A percentile compares a stretch with the other conserved stretches of the same genome.
phyloP scores from a whole-genome alignment of 2,888 invertebrate genomes.

The Trilocha varians region DNA sequence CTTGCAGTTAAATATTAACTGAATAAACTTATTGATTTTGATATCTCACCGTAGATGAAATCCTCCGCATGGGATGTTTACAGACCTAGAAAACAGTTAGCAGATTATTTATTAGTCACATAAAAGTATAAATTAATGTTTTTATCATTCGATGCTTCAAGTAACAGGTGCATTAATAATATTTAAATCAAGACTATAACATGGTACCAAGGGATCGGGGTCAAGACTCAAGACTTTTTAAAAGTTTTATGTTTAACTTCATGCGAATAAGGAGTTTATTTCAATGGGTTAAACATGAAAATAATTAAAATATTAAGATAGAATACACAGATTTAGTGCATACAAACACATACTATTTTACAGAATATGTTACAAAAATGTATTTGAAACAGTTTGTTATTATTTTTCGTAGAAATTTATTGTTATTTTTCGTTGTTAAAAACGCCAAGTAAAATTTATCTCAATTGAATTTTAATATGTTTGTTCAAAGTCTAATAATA shows the following conservation, averaged over 20 bases:
- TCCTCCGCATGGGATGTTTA: slow-evolving; percentile 42
- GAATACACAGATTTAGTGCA: no score
- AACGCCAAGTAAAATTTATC: no score
- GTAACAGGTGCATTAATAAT: not conserved
- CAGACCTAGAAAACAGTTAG: slow-evolving; percentile 58
- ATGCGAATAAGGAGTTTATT: not conserved
- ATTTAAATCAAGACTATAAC: not conserved
- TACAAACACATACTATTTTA: no score
- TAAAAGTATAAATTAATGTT: not conserved
- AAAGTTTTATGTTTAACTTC: not conserved
- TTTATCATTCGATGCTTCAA: no score
- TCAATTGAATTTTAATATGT: no score
- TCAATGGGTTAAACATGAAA: not conserved
- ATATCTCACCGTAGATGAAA: slow-evolving; percentile 25
- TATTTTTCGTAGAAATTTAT: no score
- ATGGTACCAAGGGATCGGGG: not conserved
- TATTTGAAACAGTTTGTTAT: no score
- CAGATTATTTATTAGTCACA: not conserved
- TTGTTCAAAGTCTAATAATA: not conserved
- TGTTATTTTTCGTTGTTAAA: no score
- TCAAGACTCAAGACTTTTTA: not conserved
- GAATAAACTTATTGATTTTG: no score
- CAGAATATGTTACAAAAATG: no score
- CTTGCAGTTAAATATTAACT: no score
- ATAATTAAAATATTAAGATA: no score